A percentile compares a stretch with the other conserved stretches of the same genome.
phyloP scores from a whole-genome alignment of 1,140 invertebrate genomes.

The Cydia pomonella region DNA sequence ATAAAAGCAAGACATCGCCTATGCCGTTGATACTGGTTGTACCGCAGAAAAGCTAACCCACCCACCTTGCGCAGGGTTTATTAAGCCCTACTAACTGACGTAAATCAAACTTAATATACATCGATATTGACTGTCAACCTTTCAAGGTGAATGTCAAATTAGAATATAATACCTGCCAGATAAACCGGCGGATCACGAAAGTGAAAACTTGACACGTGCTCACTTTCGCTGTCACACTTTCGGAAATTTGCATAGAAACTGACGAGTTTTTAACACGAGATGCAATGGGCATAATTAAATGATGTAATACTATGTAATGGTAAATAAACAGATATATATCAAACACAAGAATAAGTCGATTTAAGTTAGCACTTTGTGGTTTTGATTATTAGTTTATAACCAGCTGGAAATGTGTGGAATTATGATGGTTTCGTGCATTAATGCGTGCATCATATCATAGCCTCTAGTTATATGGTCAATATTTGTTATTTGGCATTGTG shows the following conservation, averaged over 20 bases:
- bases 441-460: no score
- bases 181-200: slow-evolving; percentile 46
- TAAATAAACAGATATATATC: background rate
- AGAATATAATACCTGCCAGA: slow-evolving; percentile 36
- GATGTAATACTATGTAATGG: slow-evolving; percentile 18
- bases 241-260: slow-evolving; percentile 74
- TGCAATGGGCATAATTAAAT: slow-evolving; percentile 34
- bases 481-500: no score
- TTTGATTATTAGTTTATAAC: background rate
- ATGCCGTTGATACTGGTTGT: background rate
- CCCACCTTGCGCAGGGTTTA: background rate
- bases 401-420: no score
- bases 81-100: background rate
- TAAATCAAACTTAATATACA: slow-evolving; percentile 14
- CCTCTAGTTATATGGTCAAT: no score
- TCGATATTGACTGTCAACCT: slow-evolving; percentile 19
- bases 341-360: background rate
- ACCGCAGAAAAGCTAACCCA: background rate
- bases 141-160: slow-evolving; percentile 57
- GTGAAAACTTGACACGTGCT: slow-evolving; percentile 51
- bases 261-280: slow-evolving; percentile 31
- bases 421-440: no score
- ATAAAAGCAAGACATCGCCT: background rate
- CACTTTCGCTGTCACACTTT: slow-evolving; percentile 71
- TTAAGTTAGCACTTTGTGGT: background rate